Percentiles rank a stretch among this genome's conserved stretches.
These are phyloP conservation scores for Pegoplata infirma DNA, from an alignment of 2,888 invertebrate genomes.

Conservation along the genomic window DNA sequence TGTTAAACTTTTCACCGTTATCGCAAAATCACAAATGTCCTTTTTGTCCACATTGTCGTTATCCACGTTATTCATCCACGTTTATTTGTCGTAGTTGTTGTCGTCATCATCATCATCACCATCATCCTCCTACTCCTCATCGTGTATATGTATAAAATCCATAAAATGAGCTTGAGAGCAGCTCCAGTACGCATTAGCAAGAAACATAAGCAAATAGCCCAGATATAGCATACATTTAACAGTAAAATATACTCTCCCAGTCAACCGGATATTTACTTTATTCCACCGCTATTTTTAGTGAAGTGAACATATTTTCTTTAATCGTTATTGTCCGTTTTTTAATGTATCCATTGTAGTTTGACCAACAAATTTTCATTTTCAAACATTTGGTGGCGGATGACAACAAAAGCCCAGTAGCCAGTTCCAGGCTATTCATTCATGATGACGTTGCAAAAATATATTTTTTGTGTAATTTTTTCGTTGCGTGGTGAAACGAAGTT, in stretches of 20 bases:
- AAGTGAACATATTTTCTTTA: too few species aligned
- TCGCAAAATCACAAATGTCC: neutral
- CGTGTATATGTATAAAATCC: neutral
- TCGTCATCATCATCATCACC: neutral
- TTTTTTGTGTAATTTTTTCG: neutral
- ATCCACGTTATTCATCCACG: neutral
- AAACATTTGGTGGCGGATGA: neutral
- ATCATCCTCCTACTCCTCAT: neutral
- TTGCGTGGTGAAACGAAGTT: neutral
- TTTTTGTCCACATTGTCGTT: neutral
- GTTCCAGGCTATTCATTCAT: neutral
- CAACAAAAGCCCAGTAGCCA: neutral
- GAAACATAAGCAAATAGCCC: neutral
- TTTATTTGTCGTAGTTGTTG: neutral
- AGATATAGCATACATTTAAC: neutral
- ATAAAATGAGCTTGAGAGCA: neutral
- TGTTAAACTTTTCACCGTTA: conserved; percentile 20
- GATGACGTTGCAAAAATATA: neutral
- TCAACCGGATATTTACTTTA: too few species aligned
- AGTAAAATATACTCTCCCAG: too few species aligned
- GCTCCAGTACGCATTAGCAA: neutral
- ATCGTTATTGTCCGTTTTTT: too few species aligned
- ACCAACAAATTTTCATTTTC: neutral
- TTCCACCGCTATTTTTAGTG: too few species aligned
- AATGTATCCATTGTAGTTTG: neutral